phyloP scores from a whole-genome alignment of 2,113 vertebrate genomes.

The Ptychochromis oligacanthus region DNA sequence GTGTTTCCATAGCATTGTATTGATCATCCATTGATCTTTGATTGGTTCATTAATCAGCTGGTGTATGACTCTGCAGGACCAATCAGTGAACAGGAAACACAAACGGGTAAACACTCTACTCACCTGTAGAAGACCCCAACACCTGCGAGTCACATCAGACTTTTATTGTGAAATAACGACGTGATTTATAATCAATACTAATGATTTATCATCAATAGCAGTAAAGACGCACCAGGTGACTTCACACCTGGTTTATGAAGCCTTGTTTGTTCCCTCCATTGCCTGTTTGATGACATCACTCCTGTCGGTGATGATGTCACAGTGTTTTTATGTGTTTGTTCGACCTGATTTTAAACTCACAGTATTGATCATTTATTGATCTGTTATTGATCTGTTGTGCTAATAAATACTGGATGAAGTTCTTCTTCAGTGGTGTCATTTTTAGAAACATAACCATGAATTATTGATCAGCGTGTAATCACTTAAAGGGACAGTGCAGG shows the following conservation, averaged over 20 bases:
- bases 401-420: constrained; percentile 43
- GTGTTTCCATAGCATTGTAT: not conserved
- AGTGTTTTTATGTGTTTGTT: constrained; percentile 20
- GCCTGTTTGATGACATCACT: constrained; percentile 25
- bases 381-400: constrained; percentile 14
- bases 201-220: not conserved
- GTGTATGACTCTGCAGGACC: not conserved
- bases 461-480: not conserved
- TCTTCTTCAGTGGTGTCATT: not conserved
- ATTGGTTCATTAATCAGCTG: not conserved
- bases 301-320: constrained; percentile 16
- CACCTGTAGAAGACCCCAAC: not conserved
- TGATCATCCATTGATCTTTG: not conserved
- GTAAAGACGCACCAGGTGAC: not conserved
- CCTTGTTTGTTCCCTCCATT: constrained; percentile 10
- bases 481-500: not conserved
- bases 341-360: constrained; percentile 31
- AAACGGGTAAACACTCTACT: not conserved
- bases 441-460: not conserved
- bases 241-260: constrained; percentile 26
- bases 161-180: constrained; percentile 8
- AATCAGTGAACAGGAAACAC: not conserved
- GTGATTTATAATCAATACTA: not conserved
- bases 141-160: not conserved
- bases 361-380: constrained; percentile 22